Base-by-base conservation (phyloP, 2,797 vertebrate species). In the Catamblyrhynchus diadema region DNA sequence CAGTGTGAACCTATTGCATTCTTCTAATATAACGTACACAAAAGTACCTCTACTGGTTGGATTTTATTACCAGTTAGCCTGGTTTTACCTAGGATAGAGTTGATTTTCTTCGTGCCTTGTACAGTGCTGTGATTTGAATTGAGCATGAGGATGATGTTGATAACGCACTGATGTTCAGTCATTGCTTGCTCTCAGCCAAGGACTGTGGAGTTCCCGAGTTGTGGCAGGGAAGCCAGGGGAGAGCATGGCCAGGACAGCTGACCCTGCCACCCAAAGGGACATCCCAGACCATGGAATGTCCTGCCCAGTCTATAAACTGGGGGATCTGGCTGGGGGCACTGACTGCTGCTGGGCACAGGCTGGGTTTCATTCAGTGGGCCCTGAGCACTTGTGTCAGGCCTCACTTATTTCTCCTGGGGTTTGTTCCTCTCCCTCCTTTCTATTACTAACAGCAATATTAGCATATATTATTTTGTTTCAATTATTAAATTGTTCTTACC, bases 291-390 rank as follows among this genome's bases (percentile, higher is more conserved):
- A 3, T 2, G 27, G 61, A 12, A 4, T 5, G 20, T 1, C 35
- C 1, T 24, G 4, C 32, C 32, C 35, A 28, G 41, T 3, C 1
- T 2, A 2, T 12, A 5, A 42, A 37, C 27, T 25, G 27, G 32
- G 30, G 19, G 9, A n/a, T 7, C 2, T 37, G 62, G 3, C 39
- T 35, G 75, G 39, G 41, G 28, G 2, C 28, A 37, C 5, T 0
- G 1, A 1, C 23, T 27, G n/a, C 47, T 61, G 25, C 7, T 2
- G 8, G 16, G 33, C 3, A 2, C 0, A 0, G 16, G 7, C 35
- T 23, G 44, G 9, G 53, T 5, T 9, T 12, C 19, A 1, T 4
- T 10, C n/a, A 3, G 23, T 1, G 4, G 2, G 4, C 11, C 8
- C 47, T 42, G 19, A 44, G 56, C 48, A 7, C 6, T 1, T 13